A percentile compares a stretch with the other conserved stretches of the same genome.
Conservation (phyloP, 1,140 invertebrate genomes). For the Calliphora vicina region DNA sequence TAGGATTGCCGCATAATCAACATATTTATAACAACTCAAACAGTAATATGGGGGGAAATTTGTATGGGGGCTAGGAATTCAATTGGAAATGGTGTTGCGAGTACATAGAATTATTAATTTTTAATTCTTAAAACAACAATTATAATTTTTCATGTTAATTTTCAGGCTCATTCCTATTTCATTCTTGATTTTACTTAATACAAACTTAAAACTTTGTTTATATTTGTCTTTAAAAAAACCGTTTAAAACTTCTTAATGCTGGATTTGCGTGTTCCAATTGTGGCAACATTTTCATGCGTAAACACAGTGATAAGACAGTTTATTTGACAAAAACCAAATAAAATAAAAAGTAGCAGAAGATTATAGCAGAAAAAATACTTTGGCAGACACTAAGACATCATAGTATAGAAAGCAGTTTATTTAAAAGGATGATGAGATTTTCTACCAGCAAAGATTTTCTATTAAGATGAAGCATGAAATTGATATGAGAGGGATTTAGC, state of each 20-base stretch:
- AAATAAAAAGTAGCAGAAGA: background rate
- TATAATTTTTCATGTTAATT: too few species aligned
- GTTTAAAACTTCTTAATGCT: background rate
- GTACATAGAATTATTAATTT: too few species aligned
- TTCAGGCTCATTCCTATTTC: background rate
- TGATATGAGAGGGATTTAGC: background rate
- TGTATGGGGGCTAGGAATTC: too few species aligned
- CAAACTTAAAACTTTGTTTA: too few species aligned
- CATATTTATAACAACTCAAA: too few species aligned
- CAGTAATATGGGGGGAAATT: too few species aligned
- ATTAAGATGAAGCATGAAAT: background rate
- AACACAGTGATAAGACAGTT: background rate
- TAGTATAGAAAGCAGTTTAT: background rate
- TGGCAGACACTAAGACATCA: background rate
- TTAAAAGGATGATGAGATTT: background rate
- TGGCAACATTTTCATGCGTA: background rate
- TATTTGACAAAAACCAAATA: background rate
- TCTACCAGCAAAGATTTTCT: background rate
- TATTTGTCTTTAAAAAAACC: background rate
- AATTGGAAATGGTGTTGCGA: too few species aligned
- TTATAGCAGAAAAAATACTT: too few species aligned
- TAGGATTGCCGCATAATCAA: too few species aligned
- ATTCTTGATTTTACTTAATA: too few species aligned
- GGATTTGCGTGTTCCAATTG: constrained; percentile 1
- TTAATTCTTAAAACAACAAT: background rate